phyloP scores from a whole-genome alignment of 1,140 invertebrate species.

The Akabosia matsudoensis region DNA sequence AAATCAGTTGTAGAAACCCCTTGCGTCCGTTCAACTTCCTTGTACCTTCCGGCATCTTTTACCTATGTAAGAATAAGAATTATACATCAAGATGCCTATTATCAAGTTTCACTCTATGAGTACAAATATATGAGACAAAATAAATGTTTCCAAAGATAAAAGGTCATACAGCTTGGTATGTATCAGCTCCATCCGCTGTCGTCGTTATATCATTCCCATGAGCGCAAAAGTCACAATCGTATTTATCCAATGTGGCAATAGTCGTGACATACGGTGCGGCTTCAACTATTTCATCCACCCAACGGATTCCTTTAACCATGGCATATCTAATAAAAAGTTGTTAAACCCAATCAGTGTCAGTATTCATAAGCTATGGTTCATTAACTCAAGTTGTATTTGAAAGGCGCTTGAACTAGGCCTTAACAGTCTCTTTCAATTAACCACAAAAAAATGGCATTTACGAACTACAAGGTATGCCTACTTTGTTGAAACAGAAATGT shows the following conservation, averaged over 20 bases:
- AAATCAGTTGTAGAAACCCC: slow-evolving; percentile 66
- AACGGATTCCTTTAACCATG: slow-evolving; percentile 67
- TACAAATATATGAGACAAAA: too few species aligned
- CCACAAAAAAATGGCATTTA: too few species aligned
- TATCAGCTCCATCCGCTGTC: slow-evolving; percentile 60
- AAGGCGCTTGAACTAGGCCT: too few species aligned
- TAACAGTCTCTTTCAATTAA: too few species aligned
- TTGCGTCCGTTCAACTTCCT: slow-evolving; percentile 57
- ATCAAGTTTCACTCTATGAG: too few species aligned
- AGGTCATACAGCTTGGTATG: slow-evolving; percentile 60
- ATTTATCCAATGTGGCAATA: slow-evolving; percentile 62
- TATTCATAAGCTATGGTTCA: too few species aligned
- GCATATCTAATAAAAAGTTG: slow-evolving; percentile 56
- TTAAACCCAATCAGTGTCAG: too few species aligned
- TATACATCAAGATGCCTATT: neutral
- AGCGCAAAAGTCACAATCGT: slow-evolving; percentile 66
- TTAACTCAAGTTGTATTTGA: too few species aligned
- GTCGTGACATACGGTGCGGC: slow-evolving; percentile 66
- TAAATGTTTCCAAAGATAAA: too few species aligned
- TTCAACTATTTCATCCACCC: slow-evolving; percentile 68
- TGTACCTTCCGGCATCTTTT: slow-evolving; percentile 54
- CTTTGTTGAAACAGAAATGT: too few species aligned
- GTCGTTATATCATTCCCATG: slow-evolving; percentile 64
- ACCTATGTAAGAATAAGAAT: slow-evolving; percentile 45
- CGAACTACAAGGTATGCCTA: too few species aligned